Conservation (phyloP, 2,113 vertebrate genomes). For the Raja brachyura region DNA sequence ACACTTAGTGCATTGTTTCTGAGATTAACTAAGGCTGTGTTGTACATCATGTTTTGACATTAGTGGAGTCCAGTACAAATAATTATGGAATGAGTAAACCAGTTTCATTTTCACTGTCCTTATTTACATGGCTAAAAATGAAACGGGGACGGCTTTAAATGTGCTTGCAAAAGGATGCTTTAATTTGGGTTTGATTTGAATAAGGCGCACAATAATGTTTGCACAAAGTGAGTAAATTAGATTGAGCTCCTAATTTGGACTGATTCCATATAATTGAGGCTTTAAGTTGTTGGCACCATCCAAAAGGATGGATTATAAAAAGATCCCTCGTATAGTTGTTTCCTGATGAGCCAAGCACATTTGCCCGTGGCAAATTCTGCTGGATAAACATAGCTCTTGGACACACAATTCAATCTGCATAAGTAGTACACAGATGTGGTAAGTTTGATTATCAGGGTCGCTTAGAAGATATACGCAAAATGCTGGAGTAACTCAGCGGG, state of each 20-base stretch:
- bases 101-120: slow-evolving; percentile 1
- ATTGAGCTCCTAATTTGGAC: slow-evolving; percentile 30
- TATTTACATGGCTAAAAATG: slow-evolving; percentile 25
- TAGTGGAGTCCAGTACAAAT: slow-evolving; percentile 21
- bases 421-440: background rate
- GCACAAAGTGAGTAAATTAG: slow-evolving; percentile 29
- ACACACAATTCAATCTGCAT: slow-evolving; percentile 18
- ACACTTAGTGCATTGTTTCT: slow-evolving; percentile 29
- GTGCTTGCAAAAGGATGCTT: slow-evolving; percentile 26
- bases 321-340: slow-evolving; percentile 30
- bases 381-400: slow-evolving; percentile 29
- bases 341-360: slow-evolving; percentile 20
- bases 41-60: slow-evolving; percentile 6
- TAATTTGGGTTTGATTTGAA: slow-evolving; percentile 37
- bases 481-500: too few species aligned
- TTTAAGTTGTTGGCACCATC: slow-evolving; percentile 17
- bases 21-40: slow-evolving; percentile 2
- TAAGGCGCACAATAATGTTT: slow-evolving; percentile 24
- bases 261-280: slow-evolving; percentile 35
- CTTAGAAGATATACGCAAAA: too few species aligned
- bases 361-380: slow-evolving; percentile 26
- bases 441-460: background rate
- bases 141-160: slow-evolving; percentile 16
- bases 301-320: slow-evolving; percentile 17
- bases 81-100: slow-evolving; percentile 5